Percentiles rank a stretch among this genome's conserved stretches.
Evolutionary conservation across 2,797 vertebrate genomes (phyloP).

Genomic region (Phalloptychus januarius): DNA sequence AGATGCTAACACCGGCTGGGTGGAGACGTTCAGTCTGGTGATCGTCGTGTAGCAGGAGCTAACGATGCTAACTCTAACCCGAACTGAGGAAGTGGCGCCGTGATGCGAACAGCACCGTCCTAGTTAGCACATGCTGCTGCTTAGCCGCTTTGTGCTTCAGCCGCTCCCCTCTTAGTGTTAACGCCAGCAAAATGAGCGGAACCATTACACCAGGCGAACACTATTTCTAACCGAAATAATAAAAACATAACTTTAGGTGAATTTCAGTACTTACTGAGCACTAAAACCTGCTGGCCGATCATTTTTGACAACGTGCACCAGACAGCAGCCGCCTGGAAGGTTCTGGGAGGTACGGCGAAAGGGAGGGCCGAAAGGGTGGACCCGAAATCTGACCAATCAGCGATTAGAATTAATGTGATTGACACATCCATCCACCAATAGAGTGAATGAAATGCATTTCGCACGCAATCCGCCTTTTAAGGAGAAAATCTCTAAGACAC

Average conservation of each 20-base stretch:
- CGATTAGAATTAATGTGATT: slow-evolving; percentile 3
- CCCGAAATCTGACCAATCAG: slow-evolving; percentile 57
- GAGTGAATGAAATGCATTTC: not conserved
- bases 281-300: slow-evolving; percentile 90
- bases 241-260: not conserved
- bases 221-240: fast-evolving
- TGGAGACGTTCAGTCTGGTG: not conserved
- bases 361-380: slow-evolving; percentile 24
- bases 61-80: not conserved
- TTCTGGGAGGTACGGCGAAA: slow-evolving; percentile 75
- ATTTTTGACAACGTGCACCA: slow-evolving; percentile 72
- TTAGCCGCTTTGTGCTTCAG: slow-evolving; percentile 37
- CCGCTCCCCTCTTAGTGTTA: not conserved
- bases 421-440: slow-evolving; percentile 54
- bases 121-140: slow-evolving; percentile 46
- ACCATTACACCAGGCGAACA: fast-evolving
- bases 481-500: not conserved
- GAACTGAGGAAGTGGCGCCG: slow-evolving; percentile 4
- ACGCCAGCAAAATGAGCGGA: not conserved
- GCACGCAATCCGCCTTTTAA: slow-evolving; percentile 29
- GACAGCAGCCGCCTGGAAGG: slow-evolving; percentile 70
- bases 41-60: not conserved
- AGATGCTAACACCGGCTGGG: slow-evolving; percentile 21
- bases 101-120: slow-evolving; percentile 10
- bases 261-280: slow-evolving; percentile 85